Evolutionary conservation across 2,888 invertebrate species (phyloP).

Genomic region (Phlogophora meticulosa): DNA sequence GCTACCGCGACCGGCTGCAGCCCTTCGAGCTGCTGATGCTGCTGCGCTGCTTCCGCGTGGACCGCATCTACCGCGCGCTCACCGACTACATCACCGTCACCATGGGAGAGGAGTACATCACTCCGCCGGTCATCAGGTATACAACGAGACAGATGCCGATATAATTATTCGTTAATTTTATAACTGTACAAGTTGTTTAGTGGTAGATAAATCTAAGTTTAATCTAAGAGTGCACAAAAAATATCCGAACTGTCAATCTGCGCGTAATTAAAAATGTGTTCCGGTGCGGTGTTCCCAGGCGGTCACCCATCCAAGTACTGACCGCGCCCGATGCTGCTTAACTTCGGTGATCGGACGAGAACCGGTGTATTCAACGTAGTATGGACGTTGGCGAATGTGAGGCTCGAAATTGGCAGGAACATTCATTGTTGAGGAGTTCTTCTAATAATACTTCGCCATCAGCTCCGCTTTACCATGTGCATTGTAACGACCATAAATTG

Average conservation of each 20-base stretch:
- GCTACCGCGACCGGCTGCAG: conserved; percentile 92
- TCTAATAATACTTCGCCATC: too few relatives aligned
- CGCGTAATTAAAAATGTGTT: too few relatives aligned
- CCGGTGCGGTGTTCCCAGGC: conserved; percentile 81
- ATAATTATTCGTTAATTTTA: too few relatives aligned
- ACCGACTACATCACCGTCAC: conserved; percentile 95
- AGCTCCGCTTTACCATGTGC: too few relatives aligned
- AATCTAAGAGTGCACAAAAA: too few relatives aligned
- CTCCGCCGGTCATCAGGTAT: conserved; percentile 95
- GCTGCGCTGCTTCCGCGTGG: conserved; percentile 96
- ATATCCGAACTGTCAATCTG: too few relatives aligned
- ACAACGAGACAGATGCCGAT: too few relatives aligned
- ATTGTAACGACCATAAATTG: too few relatives aligned
- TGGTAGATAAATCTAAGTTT: too few relatives aligned
- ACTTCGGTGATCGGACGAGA: conserved; percentile 62
- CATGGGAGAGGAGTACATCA: conserved; percentile 97
- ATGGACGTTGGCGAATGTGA: conserved; percentile 67
- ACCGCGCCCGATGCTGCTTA: conserved; percentile 82
- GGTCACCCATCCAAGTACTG: conserved; percentile 85
- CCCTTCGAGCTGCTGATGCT: conserved; percentile 95
- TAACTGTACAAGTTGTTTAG: too few relatives aligned
- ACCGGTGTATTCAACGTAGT: conserved; percentile 85
- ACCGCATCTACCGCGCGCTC: conserved; percentile 96
- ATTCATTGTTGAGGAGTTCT: too few relatives aligned
- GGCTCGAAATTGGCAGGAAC: rapidly evolving